These are phyloP conservation scores for Mesochorus sp. DNA, from an alignment of 2,888 invertebrate genomes.

Conservation along the genomic window DNA sequence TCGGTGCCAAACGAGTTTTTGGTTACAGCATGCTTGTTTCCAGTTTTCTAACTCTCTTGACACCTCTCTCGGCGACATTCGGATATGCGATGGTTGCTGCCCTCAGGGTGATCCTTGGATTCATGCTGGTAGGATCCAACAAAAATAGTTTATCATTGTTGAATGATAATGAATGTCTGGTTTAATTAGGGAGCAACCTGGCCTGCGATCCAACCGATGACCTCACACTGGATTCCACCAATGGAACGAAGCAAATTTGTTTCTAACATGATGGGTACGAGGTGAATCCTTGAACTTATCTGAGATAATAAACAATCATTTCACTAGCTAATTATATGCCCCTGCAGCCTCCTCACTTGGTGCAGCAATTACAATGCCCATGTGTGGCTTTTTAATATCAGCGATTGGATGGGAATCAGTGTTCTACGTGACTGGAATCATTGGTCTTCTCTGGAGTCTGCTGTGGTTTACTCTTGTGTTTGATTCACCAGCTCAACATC, in stretches of 20 bases:
- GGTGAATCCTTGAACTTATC: neutral
- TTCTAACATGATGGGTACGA: slow-evolving; percentile 94
- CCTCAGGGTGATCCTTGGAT: slow-evolving; percentile 89
- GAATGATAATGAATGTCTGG: neutral
- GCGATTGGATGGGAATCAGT: slow-evolving; percentile 94
- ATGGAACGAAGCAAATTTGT: slow-evolving; percentile 96
- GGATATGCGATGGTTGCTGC: slow-evolving; percentile 88
- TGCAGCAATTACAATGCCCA: slow-evolving; percentile 94
- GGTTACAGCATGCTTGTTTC: slow-evolving; percentile 93
- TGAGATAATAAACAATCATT: too few relatives aligned
- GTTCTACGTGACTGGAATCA: slow-evolving; percentile 91
- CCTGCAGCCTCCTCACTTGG: slow-evolving; percentile 92
- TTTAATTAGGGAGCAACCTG: slow-evolving; percentile 90
- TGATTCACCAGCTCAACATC: slow-evolving; percentile 92
- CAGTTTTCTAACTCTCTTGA: slow-evolving; percentile 90
- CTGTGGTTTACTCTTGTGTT: slow-evolving; percentile 91
- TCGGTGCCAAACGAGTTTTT: slow-evolving; percentile 93
- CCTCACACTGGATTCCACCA: slow-evolving; percentile 97
- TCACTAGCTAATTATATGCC: slow-evolving; percentile 27
- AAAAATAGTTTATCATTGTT: neutral
- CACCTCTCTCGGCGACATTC: slow-evolving; percentile 89
- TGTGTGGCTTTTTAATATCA: slow-evolving; percentile 92
- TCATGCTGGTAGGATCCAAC: slow-evolving; percentile 85
- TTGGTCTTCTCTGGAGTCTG: slow-evolving; percentile 91
- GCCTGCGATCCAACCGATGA: slow-evolving; percentile 97